Evolutionary conservation across 2,888 invertebrate genomes (phyloP), one percentile per base, ranked within the genome.

Genomic region (Ectropis crepuscularia): DNA sequence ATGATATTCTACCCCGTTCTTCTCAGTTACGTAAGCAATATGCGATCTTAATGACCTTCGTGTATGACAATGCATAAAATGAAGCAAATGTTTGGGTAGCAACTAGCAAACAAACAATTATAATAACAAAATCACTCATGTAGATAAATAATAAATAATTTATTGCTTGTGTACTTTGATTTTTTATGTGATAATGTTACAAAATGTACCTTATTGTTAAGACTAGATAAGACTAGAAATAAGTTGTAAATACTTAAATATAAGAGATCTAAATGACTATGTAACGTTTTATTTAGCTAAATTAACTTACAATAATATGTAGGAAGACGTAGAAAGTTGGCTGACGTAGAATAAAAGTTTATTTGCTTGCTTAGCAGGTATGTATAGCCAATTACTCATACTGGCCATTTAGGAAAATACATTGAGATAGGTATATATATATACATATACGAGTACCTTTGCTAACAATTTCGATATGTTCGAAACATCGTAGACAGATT

Each of bases 1-100:
- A 94, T 99, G 73, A 94, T 99, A 75, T 96, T 99, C 80, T 93
- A 99, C 79, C 99, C 99, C 5, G 98, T 98, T 6, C 83, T 99
- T 8, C 94, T 99, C 62, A 97, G 97, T 86, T 96, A 96, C 81
- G 86, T 96, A 47, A 77, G 75, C 68, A 80, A 86, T 71, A 49
- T 86, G 16, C 80, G 55, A 64, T 74, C 73, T 53, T 79, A 77
- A 61, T 72, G 54, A 68, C 9, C 2, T 37, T 53, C 47, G 36
- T 7, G 39, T 12, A 16, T 39, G 11, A 36, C 0, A 47, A 47
- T 47, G n/a, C 12, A 10, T 7, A 9, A 7, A 7, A 53, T 48
- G 16, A 47, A 2, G n/a, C 36, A 2, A 37, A 16, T 11, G n/a
- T 46, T 36, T 11, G 10, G 45, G 16, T 41, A 41, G 38, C 28